Base-by-base conservation (phyloP, 2,113 vertebrate genomes). In the Rhinoptilus africanus region DNA sequence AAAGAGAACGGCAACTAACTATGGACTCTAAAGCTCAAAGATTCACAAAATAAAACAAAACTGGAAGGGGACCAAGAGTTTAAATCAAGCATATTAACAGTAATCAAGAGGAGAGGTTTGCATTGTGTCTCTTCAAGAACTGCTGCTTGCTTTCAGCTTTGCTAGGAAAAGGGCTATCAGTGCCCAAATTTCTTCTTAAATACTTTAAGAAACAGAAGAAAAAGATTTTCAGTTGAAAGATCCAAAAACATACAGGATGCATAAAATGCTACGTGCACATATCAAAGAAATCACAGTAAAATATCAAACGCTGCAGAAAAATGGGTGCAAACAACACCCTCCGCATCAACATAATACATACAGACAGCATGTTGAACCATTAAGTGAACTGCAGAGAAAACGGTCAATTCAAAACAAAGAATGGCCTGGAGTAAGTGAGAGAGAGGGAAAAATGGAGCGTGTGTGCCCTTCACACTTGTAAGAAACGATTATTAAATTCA, bases 1-100 rank as follows among this genome's bases (percentile, higher is more conserved):
- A 96, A 86, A 89, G 51, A 82, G 43, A 93, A 97, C 30, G 88
- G 45, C 41, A 63, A 47, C 26, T 92, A 48, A 68, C 7, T 67
- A n/a, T 5, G 6, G 67, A 41, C 57, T 75, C 67, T 30, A 43
- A 56, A 82, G n/a, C 54, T 39, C 73, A 82, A 62, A 57, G 20
- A 86, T 8, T n/a, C 26, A 41, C 34, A 62, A 43, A 73, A 64
- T 10, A 69, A 30, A 76, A 62, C 7, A 37, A 27, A 89, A 62
- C 18, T 45, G 39, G 24, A 72, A 69, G 26, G 12, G 26, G 9
- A 92, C 4, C 28, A 75, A 27, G 27, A 71, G 15, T 21, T 75
- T 10, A 59, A 63, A 10, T 26, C 50, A 82, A 78, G 28, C 12
- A 68, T 27, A 20, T 81, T 12, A 92, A 90, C 3, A 3, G 21